Base-by-base conservation (phyloP, 2,888 invertebrate species). In the Amphipyra tragopoginis region DNA sequence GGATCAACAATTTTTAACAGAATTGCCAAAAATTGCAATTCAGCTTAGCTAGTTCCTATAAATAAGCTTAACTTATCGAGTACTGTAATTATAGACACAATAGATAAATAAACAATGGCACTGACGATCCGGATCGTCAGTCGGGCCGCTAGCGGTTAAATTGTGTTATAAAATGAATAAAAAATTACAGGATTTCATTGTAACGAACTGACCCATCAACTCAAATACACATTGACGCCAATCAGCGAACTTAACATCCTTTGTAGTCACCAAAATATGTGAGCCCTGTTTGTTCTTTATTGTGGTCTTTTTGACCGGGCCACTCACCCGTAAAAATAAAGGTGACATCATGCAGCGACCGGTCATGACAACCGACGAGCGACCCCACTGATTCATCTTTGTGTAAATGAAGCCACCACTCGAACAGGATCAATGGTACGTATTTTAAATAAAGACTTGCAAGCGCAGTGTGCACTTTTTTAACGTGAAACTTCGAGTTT, bases 281-380 rank as follows among this genome's bases (percentile, higher is more conserved):
- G 47, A 47, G 36, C 8, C n/a, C 15, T 48, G 38, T 74, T 69
- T 74, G 43, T 43, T 39, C 48, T 21, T n/a, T 40, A 7, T 47
- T 48, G 53, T 45, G 39, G 26, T 51, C 36, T 49, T 60, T 53
- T 47, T 53, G 39, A 56, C 53, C 47, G 61, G 53, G 52, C 58
- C 61, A 55, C 51, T 75, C 48, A 29, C 0, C 51, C 53, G 44
- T 55, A 56, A 65, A 63, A 60, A 62, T 56, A 63, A 43, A 29
- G 53, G 45, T 75, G 73, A 72, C 65, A 59, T 76, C 73, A 75
- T 51, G 15, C 52, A 15, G 36, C 26, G 47, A 58, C 47, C 63
- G 57, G 63, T 58, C 76, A 68, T 47, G 55, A 55, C 45, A 56
- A 39, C 61, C n/a, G 52, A 49, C 42, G 5, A 33, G 10, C 10